Evolutionary conservation across 2,797 vertebrate species (phyloP), one percentile per base, ranked within the genome.

Genomic region (Gymnothorax javanicus): DNA sequence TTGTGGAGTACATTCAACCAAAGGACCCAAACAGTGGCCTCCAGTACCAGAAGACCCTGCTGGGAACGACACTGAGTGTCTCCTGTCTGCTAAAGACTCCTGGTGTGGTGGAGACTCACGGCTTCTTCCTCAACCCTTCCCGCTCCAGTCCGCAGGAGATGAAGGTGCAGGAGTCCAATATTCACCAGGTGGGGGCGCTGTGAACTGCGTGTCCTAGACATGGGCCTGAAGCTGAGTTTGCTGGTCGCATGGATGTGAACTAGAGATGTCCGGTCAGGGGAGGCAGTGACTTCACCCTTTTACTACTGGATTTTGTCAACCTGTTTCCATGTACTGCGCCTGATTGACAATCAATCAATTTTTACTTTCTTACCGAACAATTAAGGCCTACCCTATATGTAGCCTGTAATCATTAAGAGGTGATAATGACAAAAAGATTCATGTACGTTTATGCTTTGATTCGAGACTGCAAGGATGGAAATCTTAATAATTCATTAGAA

Each of bases 1-100:
- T 99, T 91, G 96, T 97, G 84, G 96, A 98, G 87, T 96, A 99
- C 87, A 98, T 97, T 93, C 97, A 99, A 87, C 98, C 98, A 89
- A 99, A 99, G 95, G 98, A 99, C 88, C 96, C 96, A 88, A 94
- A 91, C 89, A 98, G 97, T 64, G 99, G 98, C 69, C 96, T 99
- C 90, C 97, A 98, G 93, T 99, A 99, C 93, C 98, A 99, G 94
- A 99, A 98, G 91, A 98, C 95, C 57, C 93, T 99, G 73, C 91
- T 99, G 17, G 99, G 99, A 69, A 73, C 94, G 0, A 79, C 99
- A 87, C 90, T 99, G 67, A 99, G 93, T 89, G 97, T 98, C 87
- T 99, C 98, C 62, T 99, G 98, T 92, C 94, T 99, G 91, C 92
- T 99, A 81, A 99, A 97, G 95, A 99, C 98, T 58, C 97, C 99